Percentiles rank a stretch among this genome's conserved stretches.
Evolutionary conservation across 64 coral and sea anemone genomes (phyloP).

Genomic region (Hydrozoanthus tunicans): DNA sequence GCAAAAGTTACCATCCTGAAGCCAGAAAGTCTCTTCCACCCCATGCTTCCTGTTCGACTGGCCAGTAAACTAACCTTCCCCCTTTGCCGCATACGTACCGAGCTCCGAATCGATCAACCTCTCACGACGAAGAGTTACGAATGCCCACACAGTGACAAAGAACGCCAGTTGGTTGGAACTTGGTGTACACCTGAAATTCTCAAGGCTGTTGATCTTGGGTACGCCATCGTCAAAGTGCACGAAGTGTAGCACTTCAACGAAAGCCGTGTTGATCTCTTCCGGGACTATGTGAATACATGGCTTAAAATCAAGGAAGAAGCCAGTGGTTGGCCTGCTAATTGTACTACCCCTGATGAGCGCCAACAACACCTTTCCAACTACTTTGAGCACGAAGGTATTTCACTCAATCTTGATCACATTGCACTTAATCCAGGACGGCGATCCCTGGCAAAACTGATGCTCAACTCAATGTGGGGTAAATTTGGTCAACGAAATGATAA

Average conservation of each 20-base stretch:
- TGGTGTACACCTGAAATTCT: not conserved
- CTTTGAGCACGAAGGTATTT: not conserved
- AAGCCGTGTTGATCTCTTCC: not conserved
- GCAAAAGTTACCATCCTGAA: not conserved
- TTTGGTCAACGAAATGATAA: constrained; percentile 19
- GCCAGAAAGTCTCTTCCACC: constrained; percentile 3
- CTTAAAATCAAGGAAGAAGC: not conserved
- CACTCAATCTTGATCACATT: no score
- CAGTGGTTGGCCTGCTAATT: not conserved
- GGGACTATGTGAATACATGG: not conserved
- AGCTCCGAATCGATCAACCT: not conserved
- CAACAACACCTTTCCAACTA: not conserved
- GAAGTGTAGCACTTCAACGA: not conserved
- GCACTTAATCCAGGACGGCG: no score
- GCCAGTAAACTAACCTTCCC: not conserved
- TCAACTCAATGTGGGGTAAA: not conserved
- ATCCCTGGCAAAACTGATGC: no score
- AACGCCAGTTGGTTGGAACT: not conserved
- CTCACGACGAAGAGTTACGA: not conserved
- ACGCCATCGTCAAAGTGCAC: not conserved
- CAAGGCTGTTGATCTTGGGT: not conserved
- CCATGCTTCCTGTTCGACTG: not conserved
- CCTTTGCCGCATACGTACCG: not conserved
- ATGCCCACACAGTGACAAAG: not conserved
- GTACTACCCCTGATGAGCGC: not conserved